Percentiles rank a stretch among this genome's conserved stretches.
phyloP scores from a whole-genome alignment of 2,797 vertebrate species.

The Vireo griseus region DNA sequence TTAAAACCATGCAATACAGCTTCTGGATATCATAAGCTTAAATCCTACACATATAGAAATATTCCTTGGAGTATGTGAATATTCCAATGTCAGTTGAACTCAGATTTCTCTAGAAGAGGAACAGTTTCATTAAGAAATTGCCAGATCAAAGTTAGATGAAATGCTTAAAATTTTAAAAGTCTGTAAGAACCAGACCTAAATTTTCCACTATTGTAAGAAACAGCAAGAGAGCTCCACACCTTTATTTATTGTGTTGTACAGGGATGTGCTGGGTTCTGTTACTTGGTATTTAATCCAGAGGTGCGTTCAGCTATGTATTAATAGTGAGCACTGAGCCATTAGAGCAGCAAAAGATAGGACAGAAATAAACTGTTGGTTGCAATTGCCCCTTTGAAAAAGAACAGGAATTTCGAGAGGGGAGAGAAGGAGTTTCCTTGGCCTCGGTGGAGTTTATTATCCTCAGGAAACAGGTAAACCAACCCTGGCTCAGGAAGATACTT shows the following conservation, averaged over 20 bases:
- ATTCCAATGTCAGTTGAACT: neutral
- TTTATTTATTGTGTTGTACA: neutral
- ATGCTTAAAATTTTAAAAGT: neutral
- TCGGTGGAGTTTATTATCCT: constrained; percentile 40
- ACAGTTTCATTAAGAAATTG: neutral
- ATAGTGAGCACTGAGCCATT: neutral
- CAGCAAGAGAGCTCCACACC: neutral
- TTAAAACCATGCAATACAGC: neutral
- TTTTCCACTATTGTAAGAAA: neutral
- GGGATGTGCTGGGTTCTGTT: neutral
- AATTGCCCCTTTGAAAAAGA: constrained; percentile 18
- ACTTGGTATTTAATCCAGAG: constrained; percentile 16
- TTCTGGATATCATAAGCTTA: neutral
- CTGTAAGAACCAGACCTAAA: neutral
- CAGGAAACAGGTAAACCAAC: constrained; percentile 49
- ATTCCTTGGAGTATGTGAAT: neutral
- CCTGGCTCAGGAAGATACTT: constrained; percentile 59
- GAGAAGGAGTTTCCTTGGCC: constrained; percentile 16
- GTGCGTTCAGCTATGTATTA: neutral
- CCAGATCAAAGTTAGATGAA: neutral
- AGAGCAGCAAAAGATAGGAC: constrained; percentile 19
- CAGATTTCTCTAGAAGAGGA: neutral
- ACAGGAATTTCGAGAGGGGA: constrained; percentile 6
- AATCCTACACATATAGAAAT: neutral
- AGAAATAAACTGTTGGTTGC: constrained; percentile 12